phyloP scores from a whole-genome alignment of 2,888 invertebrate genomes.

The Torymus texanus region DNA sequence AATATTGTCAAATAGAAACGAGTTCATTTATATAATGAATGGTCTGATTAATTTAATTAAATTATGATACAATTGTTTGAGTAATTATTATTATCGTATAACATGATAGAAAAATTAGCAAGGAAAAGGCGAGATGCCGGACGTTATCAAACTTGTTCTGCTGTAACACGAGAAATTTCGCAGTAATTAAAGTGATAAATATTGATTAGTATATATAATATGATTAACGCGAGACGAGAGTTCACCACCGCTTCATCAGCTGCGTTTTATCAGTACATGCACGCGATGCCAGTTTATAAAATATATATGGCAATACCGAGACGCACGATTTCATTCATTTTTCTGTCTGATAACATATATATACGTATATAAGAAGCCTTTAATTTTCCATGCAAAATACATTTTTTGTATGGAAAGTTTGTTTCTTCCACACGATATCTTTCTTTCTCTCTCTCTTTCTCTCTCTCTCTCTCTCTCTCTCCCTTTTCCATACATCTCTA shows the following conservation, averaged over 20 bases:
- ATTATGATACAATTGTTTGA: too few relatives aligned
- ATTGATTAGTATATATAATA: neutral
- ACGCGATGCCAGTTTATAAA: neutral
- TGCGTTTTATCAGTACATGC: slow-evolving; percentile 17
- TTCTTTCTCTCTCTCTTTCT: too few relatives aligned
- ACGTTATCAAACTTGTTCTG: too few relatives aligned
- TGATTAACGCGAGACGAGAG: neutral
- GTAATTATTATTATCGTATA: too few relatives aligned
- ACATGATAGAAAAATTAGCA: too few relatives aligned
- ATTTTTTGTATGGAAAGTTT: slow-evolving; percentile 4
- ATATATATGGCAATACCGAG: neutral
- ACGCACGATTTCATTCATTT: slow-evolving; percentile 15
- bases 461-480: too few relatives aligned
- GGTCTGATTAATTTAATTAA: too few relatives aligned
- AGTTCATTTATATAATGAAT: too few relatives aligned
- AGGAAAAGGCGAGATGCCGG: too few relatives aligned
- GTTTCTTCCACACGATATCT: neutral
- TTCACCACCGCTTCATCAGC: neutral
- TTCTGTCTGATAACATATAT: neutral
- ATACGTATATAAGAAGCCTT: neutral
- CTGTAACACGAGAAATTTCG: neutral
- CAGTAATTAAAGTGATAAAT: slow-evolving; percentile 17
- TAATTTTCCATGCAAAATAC: slow-evolving; percentile 23
- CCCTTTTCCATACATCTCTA: too few relatives aligned
- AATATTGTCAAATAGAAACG: too few relatives aligned